Evolutionary conservation across 2,797 vertebrate species (phyloP), one percentile per base, ranked within the genome.

Genomic region (Rhinichthys osculus): DNA sequence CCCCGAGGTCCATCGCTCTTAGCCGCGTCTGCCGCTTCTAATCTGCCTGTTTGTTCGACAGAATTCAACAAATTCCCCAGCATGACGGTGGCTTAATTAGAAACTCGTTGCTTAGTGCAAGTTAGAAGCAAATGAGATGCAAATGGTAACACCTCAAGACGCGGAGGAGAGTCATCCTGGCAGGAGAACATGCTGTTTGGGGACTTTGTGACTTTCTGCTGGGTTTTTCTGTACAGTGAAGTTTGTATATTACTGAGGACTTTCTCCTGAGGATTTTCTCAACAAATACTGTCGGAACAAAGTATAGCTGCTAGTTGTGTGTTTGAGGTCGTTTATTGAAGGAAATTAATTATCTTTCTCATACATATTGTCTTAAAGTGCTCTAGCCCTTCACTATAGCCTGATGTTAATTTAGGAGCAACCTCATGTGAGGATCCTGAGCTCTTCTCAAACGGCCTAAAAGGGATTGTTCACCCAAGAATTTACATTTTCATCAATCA

Each of bases 51-150:
- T 87, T 86, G 87, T 69, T 79, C 13, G 40, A 82, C 87, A 16
- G 19, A 52, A 17, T n/a, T 74, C 5, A 27, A 38, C 74, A 35
- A 83, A 87, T 82, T 88, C 88, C 88, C 87, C 27, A 74, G 52
- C 89, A 84, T 47, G 52, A 66, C 66, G 1, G 76, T 77, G 23
- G 87, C 85, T 85, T 89, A 89, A 89, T 90, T 88, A 89, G 82
- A 88, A 85, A 71, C 70, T 77, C 11, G 59, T 82, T 81, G 79
- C 86, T 70, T 38, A 70, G 84, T 59, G 35, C 57, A 86, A 72
- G 83, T 86, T 87, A 64, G 88, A 86, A 66, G 81, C 38, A 79
- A 87, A 89, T 81, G 73, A 84, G 90, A 86, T 72, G 72, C 74
- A 86, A 86, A 84, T 54, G 47, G 69, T 82, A 85, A 85, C 30